phyloP scores from a whole-genome alignment of 2,888 invertebrate species.

The Automeris io region DNA sequence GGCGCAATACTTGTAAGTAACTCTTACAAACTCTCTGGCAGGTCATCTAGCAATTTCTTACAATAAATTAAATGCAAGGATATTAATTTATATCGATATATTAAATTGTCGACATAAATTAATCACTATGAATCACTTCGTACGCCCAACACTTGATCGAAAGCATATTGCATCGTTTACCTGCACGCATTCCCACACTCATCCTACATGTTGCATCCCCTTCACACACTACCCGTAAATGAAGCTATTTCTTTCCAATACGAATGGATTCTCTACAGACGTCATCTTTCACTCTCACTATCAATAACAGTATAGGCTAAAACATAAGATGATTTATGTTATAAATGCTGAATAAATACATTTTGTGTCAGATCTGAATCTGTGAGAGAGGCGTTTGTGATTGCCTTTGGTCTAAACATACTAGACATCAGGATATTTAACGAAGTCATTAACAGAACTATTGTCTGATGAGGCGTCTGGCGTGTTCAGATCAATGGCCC shows the following conservation, averaged over 20 bases:
- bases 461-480: too few species aligned
- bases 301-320: slow-evolving; percentile 42
- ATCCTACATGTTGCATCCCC: slow-evolving; percentile 32
- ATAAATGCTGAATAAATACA: too few species aligned
- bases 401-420: too few species aligned
- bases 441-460: too few species aligned
- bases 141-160: slow-evolving; percentile 23
- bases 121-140: slow-evolving; percentile 1
- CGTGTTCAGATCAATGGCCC: too few species aligned
- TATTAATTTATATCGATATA: not conserved
- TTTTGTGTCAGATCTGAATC: too few species aligned
- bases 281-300: slow-evolving; percentile 75
- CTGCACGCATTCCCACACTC: slow-evolving; percentile 66
- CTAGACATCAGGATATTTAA: too few species aligned
- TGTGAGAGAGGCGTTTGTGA: too few species aligned
- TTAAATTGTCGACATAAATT: not conserved
- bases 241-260: slow-evolving; percentile 24
- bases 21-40: too few species aligned
- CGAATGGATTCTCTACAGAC: slow-evolving; percentile 47
- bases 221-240: slow-evolving; percentile 22
- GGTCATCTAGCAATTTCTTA: too few species aligned
- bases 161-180: slow-evolving; percentile 53
- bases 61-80: too few species aligned
- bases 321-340: slow-evolving; percentile 30
- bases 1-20: too few species aligned